Conservation (phyloP, 2,797 vertebrate species). For the Ciconia nigra region DNA sequence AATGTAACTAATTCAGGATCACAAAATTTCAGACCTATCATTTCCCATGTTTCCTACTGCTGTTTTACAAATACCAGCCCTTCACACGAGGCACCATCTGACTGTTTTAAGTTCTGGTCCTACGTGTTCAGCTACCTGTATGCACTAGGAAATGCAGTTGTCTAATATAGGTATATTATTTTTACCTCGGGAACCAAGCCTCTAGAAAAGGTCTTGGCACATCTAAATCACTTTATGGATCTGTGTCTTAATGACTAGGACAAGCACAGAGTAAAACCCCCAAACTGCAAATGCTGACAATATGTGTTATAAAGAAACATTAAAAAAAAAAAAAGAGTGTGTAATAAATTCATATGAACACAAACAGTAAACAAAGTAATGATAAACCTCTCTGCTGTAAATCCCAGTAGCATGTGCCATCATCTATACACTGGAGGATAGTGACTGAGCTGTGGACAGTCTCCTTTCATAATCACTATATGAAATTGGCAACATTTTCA, state of each 20-base stretch:
- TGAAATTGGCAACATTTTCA: background rate
- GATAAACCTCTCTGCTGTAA: background rate
- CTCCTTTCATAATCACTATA: background rate
- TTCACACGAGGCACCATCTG: background rate
- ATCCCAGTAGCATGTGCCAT: background rate
- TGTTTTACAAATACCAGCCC: background rate
- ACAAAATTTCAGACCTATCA: background rate
- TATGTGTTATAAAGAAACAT: background rate
- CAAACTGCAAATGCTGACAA: background rate
- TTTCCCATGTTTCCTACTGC: background rate
- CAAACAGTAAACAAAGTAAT: background rate
- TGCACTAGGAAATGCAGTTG: background rate
- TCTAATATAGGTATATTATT: background rate
- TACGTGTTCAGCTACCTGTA: background rate
- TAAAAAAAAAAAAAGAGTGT: background rate
- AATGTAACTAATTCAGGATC: background rate
- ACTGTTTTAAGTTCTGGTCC: background rate
- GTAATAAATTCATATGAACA: background rate
- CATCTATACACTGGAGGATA: background rate
- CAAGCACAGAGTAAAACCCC: background rate
- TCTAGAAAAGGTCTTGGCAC: background rate
- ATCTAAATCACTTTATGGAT: background rate
- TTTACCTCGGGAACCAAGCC: background rate
- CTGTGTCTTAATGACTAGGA: background rate
- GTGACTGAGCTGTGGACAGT: background rate